Percentiles rank a stretch among this genome's conserved stretches.
Evolutionary conservation across 2,797 vertebrate species (phyloP).

Genomic region (Paguma larvata): DNA sequence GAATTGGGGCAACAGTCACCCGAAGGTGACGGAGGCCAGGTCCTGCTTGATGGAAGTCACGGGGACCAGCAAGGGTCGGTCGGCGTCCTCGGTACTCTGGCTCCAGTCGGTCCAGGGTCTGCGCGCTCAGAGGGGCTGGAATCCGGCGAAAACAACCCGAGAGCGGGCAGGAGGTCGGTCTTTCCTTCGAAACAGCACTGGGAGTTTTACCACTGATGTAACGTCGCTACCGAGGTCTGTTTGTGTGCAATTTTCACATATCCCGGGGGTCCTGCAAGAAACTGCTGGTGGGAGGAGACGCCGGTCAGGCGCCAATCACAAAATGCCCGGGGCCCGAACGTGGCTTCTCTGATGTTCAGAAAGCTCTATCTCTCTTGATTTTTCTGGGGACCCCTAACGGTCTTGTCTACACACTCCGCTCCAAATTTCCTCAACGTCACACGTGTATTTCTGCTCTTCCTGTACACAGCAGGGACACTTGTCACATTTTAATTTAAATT

Average conservation of each 20-base stretch:
- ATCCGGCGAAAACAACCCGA: neutral
- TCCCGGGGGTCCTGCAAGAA: neutral
- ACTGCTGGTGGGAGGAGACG: no score
- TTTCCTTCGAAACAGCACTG: neutral
- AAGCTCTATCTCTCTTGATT: neutral
- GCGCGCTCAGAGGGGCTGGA: neutral
- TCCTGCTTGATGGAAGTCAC: neutral
- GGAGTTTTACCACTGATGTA: neutral
- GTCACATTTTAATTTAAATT: neutral
- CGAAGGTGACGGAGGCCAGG: neutral
- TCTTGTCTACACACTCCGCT: neutral
- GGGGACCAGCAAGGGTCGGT: neutral
- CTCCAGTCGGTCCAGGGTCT: neutral
- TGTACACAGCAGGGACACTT: rapidly evolving
- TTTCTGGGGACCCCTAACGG: neutral
- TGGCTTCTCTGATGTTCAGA: neutral
- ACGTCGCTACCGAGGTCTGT: neutral
- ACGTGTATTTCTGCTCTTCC: neutral
- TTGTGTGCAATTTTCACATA: neutral
- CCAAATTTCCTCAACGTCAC: rapidly evolving
- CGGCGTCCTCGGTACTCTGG: neutral
- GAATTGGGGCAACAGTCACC: neutral
- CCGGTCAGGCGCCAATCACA: neutral
- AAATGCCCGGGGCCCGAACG: neutral
- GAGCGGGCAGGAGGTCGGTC: neutral